Evolutionary conservation across 2,797 vertebrate genomes (phyloP).

Genomic region (Arremon aurantiirostris): DNA sequence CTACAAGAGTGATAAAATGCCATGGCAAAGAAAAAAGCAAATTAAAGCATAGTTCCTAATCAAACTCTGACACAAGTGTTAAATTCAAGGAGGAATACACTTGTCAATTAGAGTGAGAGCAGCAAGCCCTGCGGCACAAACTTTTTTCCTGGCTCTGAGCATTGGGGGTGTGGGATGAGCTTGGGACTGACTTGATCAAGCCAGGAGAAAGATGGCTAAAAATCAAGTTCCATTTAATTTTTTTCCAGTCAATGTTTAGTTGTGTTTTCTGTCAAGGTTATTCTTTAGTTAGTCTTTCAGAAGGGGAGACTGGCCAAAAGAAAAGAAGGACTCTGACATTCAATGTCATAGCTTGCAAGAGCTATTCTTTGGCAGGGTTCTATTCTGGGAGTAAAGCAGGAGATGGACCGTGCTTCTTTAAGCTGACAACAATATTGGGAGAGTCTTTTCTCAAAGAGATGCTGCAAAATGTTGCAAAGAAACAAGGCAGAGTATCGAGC

Average conservation of each 20-base stretch:
- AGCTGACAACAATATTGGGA: background rate
- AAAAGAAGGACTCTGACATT: background rate
- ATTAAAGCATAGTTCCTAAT: background rate
- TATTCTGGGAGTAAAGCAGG: background rate
- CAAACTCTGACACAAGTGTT: background rate
- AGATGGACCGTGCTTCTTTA: background rate
- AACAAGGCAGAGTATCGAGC: background rate
- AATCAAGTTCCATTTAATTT: background rate
- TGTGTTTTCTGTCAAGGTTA: slow-evolving; percentile 22
- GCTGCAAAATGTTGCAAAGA: background rate
- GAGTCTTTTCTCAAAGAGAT: background rate
- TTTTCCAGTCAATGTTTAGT: background rate
- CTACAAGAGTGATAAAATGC: background rate
- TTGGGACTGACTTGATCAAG: background rate
- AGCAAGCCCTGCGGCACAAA: background rate
- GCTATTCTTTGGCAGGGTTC: slow-evolving; percentile 26
- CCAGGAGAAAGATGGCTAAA: background rate
- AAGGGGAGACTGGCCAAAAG: background rate
- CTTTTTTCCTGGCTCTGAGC: background rate
- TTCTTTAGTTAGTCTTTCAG: slow-evolving; percentile 21
- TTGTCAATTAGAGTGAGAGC: background rate
- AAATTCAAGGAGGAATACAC: background rate
- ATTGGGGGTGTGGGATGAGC: background rate
- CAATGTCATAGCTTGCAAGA: background rate
- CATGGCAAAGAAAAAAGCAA: background rate